Conservation (phyloP, 2,888 invertebrate species). For the Candidula unifasciata region DNA sequence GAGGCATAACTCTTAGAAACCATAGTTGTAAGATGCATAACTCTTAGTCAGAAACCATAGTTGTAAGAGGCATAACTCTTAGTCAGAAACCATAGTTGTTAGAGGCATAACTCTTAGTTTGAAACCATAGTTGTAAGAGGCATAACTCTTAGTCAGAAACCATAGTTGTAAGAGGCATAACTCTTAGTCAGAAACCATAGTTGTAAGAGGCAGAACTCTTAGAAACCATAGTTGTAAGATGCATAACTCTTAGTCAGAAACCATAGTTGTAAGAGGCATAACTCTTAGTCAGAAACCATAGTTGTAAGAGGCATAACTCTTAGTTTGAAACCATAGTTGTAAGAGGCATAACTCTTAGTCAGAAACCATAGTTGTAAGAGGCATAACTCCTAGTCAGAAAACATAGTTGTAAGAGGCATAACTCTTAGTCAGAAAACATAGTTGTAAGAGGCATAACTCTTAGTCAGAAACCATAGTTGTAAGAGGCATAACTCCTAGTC, state of each 20-base stretch:
- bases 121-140: neutral
- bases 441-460: constrained; percentile 50
- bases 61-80: constrained; percentile 51
- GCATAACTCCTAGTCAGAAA: too few species aligned
- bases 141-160: too few species aligned
- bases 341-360: constrained; percentile 53
- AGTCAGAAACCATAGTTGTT: too few species aligned
- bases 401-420: neutral
- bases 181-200: too few species aligned
- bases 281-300: too few species aligned
- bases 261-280: neutral
- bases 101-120: constrained; percentile 55
- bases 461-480: too few species aligned
- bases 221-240: constrained; percentile 64
- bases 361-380: neutral
- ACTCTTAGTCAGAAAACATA: too few species aligned
- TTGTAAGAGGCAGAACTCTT: constrained; percentile 51
- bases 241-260: too few species aligned
- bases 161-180: constrained; percentile 21
- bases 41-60: too few species aligned
- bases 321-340: too few species aligned
- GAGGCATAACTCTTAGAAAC: constrained; percentile 61
- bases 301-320: constrained; percentile 50
- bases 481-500: constrained; percentile 53
- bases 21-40: constrained; percentile 59